phyloP scores from a whole-genome alignment of 2,113 vertebrate species.

The Apodemus speciosus region DNA sequence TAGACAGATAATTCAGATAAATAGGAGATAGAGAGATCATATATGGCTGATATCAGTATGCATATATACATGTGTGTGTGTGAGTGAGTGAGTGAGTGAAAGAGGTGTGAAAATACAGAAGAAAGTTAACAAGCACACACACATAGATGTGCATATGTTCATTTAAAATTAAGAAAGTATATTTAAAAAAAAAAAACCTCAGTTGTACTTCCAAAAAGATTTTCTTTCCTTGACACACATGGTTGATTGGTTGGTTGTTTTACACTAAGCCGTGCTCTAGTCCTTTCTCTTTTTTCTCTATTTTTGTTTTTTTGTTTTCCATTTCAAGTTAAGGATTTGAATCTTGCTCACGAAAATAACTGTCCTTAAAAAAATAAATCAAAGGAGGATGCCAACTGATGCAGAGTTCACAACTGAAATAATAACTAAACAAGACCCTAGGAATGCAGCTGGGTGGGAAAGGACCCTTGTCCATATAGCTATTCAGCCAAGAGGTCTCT shows the following conservation, averaged over 20 bases:
- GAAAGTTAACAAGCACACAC: neutral
- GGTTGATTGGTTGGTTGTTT: neutral
- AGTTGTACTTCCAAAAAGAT: neutral
- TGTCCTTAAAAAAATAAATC: neutral
- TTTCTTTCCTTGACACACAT: neutral
- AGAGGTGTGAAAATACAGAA: neutral
- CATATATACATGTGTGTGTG: neutral
- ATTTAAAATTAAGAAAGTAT: conserved; percentile 27
- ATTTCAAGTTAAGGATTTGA: conserved; percentile 44
- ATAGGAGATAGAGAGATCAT: neutral
- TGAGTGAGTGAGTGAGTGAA: no score
- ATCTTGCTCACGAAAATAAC: conserved; percentile 55
- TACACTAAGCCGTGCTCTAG: neutral
- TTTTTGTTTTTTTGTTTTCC: neutral
- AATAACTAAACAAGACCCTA: neutral
- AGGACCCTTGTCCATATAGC: neutral
- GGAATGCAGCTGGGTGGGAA: neutral
- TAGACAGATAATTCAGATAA: neutral
- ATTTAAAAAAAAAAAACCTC: neutral
- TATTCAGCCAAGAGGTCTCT: neutral
- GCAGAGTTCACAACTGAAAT: neutral
- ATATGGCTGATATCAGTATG: neutral
- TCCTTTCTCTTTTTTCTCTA: no score
- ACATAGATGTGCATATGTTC: neutral
- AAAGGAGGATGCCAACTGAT: neutral